These are phyloP conservation scores for Suncus etruscus DNA, from an alignment of 2,113 vertebrate species.

Conservation along the genomic window DNA sequence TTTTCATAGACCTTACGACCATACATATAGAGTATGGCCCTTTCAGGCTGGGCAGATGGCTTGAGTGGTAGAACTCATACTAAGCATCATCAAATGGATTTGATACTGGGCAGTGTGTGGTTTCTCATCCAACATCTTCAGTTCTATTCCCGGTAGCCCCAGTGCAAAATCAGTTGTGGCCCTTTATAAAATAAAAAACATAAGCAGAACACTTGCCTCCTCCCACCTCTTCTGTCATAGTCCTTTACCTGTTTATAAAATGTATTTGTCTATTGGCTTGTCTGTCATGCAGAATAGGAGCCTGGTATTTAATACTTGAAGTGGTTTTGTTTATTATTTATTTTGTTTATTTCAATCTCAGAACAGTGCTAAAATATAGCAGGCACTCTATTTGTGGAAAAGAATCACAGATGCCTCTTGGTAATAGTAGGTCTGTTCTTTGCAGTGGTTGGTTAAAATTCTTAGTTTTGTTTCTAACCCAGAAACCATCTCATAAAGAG, in stretches of 20 bases:
- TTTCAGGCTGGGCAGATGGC: too few species aligned
- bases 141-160: too few species aligned
- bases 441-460: not conserved
- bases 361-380: too few species aligned
- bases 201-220: not conserved
- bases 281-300: not conserved
- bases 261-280: not conserved
- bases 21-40: too few species aligned
- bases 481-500: not conserved
- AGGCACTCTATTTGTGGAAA: not conserved
- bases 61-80: too few species aligned
- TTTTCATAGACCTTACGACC: not conserved
- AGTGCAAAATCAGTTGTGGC: too few species aligned
- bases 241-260: not conserved
- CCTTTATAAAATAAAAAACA: too few species aligned
- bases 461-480: slow-evolving; percentile 3
- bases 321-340: not conserved
- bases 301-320: not conserved
- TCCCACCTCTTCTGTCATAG: not conserved
- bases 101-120: too few species aligned
- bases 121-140: too few species aligned
- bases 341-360: not conserved
- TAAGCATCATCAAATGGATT: too few species aligned
- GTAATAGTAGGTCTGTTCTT: not conserved
- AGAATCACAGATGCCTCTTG: not conserved